Conservation (phyloP, 2,113 vertebrate species). For the Ginglymostoma cirratum region DNA sequence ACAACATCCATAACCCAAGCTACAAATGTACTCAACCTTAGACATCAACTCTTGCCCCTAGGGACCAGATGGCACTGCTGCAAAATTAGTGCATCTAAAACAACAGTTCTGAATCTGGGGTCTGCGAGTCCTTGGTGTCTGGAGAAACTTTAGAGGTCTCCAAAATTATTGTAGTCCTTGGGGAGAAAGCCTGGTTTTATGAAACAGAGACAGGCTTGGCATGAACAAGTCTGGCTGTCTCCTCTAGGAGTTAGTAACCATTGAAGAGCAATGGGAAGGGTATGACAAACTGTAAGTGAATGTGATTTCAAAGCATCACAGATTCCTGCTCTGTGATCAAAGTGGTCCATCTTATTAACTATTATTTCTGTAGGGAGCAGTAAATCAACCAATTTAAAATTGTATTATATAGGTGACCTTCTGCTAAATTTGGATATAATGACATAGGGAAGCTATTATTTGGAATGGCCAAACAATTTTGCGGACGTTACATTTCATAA, state of each 20-base stretch:
- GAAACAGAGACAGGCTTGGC: background rate
- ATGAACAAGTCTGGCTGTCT: too few relatives aligned
- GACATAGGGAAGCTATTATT: background rate
- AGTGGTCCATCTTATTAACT: background rate
- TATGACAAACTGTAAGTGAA: background rate
- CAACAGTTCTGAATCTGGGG: background rate
- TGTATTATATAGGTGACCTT: background rate
- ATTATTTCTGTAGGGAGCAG: background rate
- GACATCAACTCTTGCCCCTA: background rate
- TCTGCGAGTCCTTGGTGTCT: background rate
- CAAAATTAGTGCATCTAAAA: background rate
- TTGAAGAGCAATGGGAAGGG: background rate
- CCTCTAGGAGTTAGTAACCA: background rate
- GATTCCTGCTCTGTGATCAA: background rate
- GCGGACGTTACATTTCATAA: background rate
- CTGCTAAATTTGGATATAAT: background rate
- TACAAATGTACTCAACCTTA: too few relatives aligned
- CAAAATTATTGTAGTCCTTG: background rate
- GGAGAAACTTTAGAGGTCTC: background rate
- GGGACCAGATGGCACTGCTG: background rate
- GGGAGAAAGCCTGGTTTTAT: background rate
- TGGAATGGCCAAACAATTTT: background rate
- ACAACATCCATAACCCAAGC: too few relatives aligned
- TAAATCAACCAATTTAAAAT: background rate
- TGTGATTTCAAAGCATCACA: background rate